A percentile compares a stretch with the other conserved stretches of the same genome.
Conservation (phyloP, 1,140 invertebrate genomes). For the Aricia agestis region DNA sequence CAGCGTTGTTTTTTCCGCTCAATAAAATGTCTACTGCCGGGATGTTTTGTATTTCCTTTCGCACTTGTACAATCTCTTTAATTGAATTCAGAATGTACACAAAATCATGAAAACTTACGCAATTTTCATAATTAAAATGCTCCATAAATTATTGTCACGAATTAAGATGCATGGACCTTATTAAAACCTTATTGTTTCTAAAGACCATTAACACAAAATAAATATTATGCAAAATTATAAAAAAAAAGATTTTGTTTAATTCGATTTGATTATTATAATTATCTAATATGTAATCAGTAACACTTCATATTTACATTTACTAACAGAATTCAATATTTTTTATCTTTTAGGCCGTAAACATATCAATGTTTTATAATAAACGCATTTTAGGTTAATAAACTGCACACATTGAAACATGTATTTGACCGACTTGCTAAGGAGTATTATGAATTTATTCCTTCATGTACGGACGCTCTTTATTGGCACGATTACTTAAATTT, state of each 20-base stretch:
- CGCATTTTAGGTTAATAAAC: conserved; percentile 46
- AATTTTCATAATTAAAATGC: too few relatives aligned
- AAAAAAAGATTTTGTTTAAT: too few relatives aligned
- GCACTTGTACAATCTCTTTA: conserved; percentile 34
- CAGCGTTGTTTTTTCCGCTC: conserved; percentile 35
- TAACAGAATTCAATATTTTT: too few relatives aligned
- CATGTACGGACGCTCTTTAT: conserved; percentile 38
- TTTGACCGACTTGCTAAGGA: conserved; percentile 51
- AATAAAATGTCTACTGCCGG: conserved; percentile 30
- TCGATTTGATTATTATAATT: too few relatives aligned
- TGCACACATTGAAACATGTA: conserved; percentile 49
- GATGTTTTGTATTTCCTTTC: conserved; percentile 33
- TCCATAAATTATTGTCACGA: too few relatives aligned
- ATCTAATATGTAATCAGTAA: too few relatives aligned
- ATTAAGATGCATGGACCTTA: too few relatives aligned
- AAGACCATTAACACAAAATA: too few relatives aligned
- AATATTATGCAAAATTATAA: too few relatives aligned
- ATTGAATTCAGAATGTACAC: conserved; percentile 28
- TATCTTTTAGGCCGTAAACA: neutral
- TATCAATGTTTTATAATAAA: conserved; percentile 37
- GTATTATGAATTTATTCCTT: conserved; percentile 53
- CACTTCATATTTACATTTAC: too few relatives aligned
- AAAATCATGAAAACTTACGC: too few relatives aligned
- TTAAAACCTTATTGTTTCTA: too few relatives aligned
- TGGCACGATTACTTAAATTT: conserved; percentile 36